Conservation (phyloP, 2,113 vertebrate species). For the Sarotherodon lohbergeri region DNA sequence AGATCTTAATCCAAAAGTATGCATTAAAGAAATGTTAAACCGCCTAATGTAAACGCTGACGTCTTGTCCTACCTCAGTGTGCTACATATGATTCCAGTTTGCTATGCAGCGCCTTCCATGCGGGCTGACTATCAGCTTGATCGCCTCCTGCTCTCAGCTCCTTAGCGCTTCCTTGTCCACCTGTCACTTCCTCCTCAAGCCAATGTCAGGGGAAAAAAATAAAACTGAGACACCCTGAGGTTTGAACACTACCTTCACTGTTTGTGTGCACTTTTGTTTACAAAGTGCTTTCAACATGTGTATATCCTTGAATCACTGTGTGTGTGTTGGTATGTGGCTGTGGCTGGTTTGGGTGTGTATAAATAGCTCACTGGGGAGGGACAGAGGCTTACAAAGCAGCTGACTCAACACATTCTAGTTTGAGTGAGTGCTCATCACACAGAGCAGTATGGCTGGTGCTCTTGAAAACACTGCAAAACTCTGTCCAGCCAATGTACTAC, state of each 20-base stretch:
- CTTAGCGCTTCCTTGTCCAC: neutral
- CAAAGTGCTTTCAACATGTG: conserved; percentile 6
- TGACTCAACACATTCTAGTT: conserved; percentile 72
- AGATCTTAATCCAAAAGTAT: neutral
- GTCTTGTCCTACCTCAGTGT: conserved; percentile 33
- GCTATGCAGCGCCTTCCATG: neutral
- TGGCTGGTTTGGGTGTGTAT: conserved; percentile 48
- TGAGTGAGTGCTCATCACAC: conserved; percentile 54
- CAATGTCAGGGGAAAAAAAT: neutral
- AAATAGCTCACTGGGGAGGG: conserved; percentile 58
- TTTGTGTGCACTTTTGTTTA: conserved; percentile 31
- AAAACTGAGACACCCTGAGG: neutral
- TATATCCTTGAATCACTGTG: neutral
- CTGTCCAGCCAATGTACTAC: neutral
- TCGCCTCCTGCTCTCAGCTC: neutral
- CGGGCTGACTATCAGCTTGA: neutral
- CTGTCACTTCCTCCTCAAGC: neutral
- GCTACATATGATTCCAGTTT: conserved; percentile 7
- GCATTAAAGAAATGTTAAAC: neutral
- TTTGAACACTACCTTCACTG: neutral
- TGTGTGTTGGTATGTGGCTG: neutral
- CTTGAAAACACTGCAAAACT: conserved; percentile 3
- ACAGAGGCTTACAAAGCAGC: conserved; percentile 45
- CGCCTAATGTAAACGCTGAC: neutral
- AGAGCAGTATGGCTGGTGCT: neutral